phyloP scores from a whole-genome alignment of 1,140 invertebrate species.

The Diabrotica undecimpunctata region DNA sequence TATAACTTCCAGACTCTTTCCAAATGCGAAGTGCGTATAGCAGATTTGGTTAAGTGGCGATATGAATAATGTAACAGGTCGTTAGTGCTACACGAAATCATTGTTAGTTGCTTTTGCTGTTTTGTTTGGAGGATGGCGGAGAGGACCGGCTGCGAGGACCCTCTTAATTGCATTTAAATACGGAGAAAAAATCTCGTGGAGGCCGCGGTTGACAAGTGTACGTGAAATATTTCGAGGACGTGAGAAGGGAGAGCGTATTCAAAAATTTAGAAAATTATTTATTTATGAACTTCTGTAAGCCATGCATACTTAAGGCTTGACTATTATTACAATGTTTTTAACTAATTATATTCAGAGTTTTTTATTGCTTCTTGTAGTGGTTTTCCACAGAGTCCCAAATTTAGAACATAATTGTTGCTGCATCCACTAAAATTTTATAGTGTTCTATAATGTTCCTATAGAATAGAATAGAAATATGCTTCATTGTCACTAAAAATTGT shows the following conservation, averaged over 20 bases:
- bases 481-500: too few species aligned
- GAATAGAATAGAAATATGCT: too few species aligned
- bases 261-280: too few species aligned
- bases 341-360: too few species aligned
- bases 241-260: neutral
- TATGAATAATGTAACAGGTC: constrained; percentile 41
- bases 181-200: constrained; percentile 22
- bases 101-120: constrained; percentile 33
- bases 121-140: constrained; percentile 19
- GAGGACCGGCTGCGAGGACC: constrained; percentile 17
- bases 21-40: constrained; percentile 29
- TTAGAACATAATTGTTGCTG: too few species aligned
- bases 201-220: neutral
- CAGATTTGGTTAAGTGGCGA: constrained; percentile 37
- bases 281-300: too few species aligned
- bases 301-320: too few species aligned
- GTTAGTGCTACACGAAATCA: constrained; percentile 37
- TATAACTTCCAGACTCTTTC: constrained; percentile 5
- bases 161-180: constrained; percentile 38
- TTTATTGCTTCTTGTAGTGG: too few species aligned
- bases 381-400: too few species aligned
- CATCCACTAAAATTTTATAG: too few species aligned
- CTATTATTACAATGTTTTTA: too few species aligned
- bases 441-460: too few species aligned
- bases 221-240: neutral